Percentiles rank a stretch among this genome's conserved stretches.
Conservation (phyloP, 2,113 vertebrate species). For the Neodontobutis hainanensis region DNA sequence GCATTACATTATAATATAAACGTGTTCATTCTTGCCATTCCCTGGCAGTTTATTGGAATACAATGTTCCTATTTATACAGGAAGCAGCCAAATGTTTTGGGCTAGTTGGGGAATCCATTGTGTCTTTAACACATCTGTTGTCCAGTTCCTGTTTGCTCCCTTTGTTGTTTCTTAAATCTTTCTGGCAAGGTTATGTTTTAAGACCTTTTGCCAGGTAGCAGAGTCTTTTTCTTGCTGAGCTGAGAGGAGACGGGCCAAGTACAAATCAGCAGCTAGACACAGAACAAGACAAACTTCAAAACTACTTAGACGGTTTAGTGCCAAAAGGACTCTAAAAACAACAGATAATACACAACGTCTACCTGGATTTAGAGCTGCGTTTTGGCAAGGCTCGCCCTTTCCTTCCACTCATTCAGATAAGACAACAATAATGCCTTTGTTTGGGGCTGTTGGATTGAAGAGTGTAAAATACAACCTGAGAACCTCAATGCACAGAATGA, state of each 20-base stretch:
- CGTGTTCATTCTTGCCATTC: slow-evolving; percentile 14
- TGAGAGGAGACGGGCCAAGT: too few relatives aligned
- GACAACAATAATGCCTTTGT: slow-evolving; percentile 44
- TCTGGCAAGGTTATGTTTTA: too few relatives aligned
- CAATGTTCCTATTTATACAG: not conserved
- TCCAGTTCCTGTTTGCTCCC: slow-evolving; percentile 6
- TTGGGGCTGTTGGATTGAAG: slow-evolving; percentile 6
- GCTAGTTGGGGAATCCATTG: not conserved
- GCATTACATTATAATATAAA: not conserved
- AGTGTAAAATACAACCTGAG: slow-evolving; percentile 26
- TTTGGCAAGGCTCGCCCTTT: not conserved
- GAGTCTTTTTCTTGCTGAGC: too few relatives aligned
- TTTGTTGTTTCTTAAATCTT: not conserved
- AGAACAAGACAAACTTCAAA: too few relatives aligned
- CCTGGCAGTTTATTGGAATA: not conserved
- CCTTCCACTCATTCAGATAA: slow-evolving; percentile 9
- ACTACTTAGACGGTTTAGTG: too few relatives aligned
- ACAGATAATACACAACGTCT: too few relatives aligned
- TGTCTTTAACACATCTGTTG: not conserved
- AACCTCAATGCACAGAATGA: not conserved
- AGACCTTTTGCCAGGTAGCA: not conserved
- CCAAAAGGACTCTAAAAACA: too few relatives aligned
- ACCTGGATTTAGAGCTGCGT: not conserved
- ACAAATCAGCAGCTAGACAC: too few relatives aligned
- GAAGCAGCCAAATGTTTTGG: not conserved